Evolutionary conservation across 2,797 vertebrate species (phyloP).

Genomic region (Anas capensis): DNA sequence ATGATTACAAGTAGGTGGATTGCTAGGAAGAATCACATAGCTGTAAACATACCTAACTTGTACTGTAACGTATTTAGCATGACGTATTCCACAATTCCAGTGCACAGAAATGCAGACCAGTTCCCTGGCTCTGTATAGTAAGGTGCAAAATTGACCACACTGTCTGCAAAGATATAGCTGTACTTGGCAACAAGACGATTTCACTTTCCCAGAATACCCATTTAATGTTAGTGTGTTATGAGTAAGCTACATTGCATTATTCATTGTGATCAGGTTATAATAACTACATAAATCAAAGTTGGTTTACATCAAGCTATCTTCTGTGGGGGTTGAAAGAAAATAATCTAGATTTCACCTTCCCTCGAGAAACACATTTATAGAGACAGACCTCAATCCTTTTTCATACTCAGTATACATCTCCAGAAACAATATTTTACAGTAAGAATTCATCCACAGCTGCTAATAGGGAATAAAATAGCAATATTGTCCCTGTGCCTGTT

Average conservation of each 20-base stretch:
- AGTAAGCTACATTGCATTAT: background rate
- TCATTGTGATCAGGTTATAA: background rate
- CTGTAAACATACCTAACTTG: background rate
- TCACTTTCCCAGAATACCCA: slow-evolving; percentile 1
- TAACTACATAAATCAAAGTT: slow-evolving; percentile 9
- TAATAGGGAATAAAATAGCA: background rate
- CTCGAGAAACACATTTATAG: background rate
- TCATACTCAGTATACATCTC: background rate
- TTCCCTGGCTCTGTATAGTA: background rate
- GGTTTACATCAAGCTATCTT: slow-evolving; percentile 14
- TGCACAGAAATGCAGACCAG: background rate
- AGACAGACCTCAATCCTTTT: slow-evolving; percentile 6
- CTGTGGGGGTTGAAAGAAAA: background rate
- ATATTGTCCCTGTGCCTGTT: background rate
- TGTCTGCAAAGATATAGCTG: background rate
- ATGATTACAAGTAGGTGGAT: background rate
- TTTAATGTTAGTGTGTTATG: background rate
- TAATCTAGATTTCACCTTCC: slow-evolving; percentile 15
- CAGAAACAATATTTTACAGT: background rate
- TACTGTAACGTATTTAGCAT: background rate
- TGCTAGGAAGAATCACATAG: background rate
- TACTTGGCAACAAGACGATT: background rate
- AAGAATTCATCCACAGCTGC: background rate
- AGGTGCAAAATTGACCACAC: background rate
- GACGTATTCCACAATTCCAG: background rate